Evolutionary conservation across 2,888 invertebrate species (phyloP), one percentile per base, ranked within the genome.

Genomic region (Lymantria monacha): DNA sequence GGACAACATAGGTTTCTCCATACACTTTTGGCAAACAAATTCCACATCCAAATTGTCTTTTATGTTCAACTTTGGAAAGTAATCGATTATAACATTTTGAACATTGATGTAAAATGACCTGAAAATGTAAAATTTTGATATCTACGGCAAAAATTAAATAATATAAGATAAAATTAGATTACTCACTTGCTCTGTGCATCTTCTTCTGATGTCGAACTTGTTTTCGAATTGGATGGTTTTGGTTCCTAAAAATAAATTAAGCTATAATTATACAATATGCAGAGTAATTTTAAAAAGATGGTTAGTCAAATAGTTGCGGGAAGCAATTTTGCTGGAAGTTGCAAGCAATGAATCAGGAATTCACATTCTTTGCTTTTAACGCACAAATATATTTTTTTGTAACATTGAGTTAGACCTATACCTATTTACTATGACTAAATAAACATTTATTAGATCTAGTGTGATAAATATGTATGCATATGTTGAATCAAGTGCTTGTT

Each of bases 1-100:
- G 10, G 52, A 49, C 7, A 74, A 60, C 0, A 67, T 53, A 3
- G 73, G 68, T 50, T 68, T 62, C 1, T 59, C 54, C 0, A 49
- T 33, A 54, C 89, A 89, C 49, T 72, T 70, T 55, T 83, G 81
- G 51, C 89, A 90, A 22, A 81, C 81, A 52, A 83, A 75, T 41
- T 76, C 65, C 52, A 79, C 57, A 44, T 80, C 72, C 0, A 69
- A 55, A 13, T 9, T 36, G 43, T 60, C 54, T 33, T 72, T 70
- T 42, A 71, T 56, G 22, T 76, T 66, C 36, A 81, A 51, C n/a
- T 69, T 61, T 38, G 65, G 60, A 30, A 77, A 74, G 61, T 76
- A 76, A 53, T 78, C 61, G 13, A 40, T 46, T 13, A 87, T 57
- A 44, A 79, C 63, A 49, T 61, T 67, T 65, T 70, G 73, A 37